A percentile compares a stretch with the other conserved stretches of the same genome.
Evolutionary conservation across 1,140 invertebrate genomes (phyloP).

Genomic region (Drosophila chauvacae): DNA sequence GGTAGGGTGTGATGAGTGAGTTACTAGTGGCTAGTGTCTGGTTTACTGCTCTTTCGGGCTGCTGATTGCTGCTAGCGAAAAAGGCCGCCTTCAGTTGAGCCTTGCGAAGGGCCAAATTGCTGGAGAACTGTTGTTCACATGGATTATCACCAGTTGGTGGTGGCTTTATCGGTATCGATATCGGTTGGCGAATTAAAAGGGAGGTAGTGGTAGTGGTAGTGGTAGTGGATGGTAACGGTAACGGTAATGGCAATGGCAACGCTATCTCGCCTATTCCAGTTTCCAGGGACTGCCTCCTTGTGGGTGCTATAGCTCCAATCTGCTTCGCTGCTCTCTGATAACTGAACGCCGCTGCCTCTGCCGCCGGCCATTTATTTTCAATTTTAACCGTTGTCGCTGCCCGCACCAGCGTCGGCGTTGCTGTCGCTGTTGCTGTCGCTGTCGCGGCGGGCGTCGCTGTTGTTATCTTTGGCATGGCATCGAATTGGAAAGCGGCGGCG

Average conservation of each 20-base stretch:
- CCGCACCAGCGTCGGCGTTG: conserved; percentile 14
- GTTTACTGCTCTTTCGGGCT: conserved; percentile 1
- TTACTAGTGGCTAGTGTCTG: conserved; percentile 6
- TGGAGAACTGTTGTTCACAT: conserved; percentile 45
- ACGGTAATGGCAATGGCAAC: neutral
- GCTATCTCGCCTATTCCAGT: conserved; percentile 22
- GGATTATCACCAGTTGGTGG: conserved; percentile 19
- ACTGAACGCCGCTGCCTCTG: conserved; percentile 77
- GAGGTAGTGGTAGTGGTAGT: neutral
- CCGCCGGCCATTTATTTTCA: conserved; percentile 79
- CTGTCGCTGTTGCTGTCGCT: conserved; percentile 23
- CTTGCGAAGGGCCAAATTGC: conserved; percentile 56
- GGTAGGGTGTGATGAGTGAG: neutral
- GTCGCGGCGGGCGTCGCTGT: conserved; percentile 43
- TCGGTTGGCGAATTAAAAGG: neutral
- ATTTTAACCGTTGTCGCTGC: conserved; percentile 66
- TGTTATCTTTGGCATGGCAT: conserved; percentile 73
- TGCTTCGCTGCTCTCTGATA: conserved; percentile 79
- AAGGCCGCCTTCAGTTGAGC: conserved; percentile 67
- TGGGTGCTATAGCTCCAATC: conserved; percentile 27
- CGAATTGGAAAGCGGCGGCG: conserved; percentile 48
- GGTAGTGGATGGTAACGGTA: neutral
- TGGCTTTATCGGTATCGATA: conserved; percentile 1
- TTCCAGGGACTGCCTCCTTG: neutral
- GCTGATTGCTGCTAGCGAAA: conserved; percentile 44